These are phyloP conservation scores for Sinocyclocheilus rhinocerous DNA, from an alignment of 2,113 vertebrate genomes.

Conservation along the genomic window DNA sequence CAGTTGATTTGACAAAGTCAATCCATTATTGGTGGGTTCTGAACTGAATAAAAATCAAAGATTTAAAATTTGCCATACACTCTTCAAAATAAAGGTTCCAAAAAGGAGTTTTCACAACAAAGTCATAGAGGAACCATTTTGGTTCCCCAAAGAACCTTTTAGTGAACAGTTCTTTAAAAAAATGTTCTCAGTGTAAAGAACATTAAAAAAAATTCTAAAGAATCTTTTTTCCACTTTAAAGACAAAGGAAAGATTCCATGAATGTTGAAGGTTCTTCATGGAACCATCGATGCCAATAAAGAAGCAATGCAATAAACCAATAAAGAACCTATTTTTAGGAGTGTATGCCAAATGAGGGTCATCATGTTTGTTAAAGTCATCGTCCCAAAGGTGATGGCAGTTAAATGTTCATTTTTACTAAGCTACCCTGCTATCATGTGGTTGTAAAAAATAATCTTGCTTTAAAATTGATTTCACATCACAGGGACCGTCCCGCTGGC, in stretches of 20 bases:
- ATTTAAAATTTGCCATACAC: neutral
- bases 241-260: neutral
- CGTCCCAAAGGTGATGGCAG: neutral
- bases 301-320: neutral
- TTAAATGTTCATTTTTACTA: neutral
- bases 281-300: neutral
- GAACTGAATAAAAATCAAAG: neutral
- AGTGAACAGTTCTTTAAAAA: neutral
- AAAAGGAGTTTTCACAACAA: too few species aligned
- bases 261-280: neutral
- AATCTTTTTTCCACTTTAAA: neutral
- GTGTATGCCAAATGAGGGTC: neutral
- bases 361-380: neutral
- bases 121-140: neutral
- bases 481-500: neutral
- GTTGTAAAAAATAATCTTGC: neutral
- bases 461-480: neutral
- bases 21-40: neutral
- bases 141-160: neutral
- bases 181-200: neutral
- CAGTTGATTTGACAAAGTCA: neutral
- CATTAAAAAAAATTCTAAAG: neutral
- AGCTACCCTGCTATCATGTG: neutral
- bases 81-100: neutral
- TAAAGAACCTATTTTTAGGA: neutral